Evolutionary conservation across 2,888 invertebrate species (phyloP).

Genomic region (Acanthosepion esculentum): DNA sequence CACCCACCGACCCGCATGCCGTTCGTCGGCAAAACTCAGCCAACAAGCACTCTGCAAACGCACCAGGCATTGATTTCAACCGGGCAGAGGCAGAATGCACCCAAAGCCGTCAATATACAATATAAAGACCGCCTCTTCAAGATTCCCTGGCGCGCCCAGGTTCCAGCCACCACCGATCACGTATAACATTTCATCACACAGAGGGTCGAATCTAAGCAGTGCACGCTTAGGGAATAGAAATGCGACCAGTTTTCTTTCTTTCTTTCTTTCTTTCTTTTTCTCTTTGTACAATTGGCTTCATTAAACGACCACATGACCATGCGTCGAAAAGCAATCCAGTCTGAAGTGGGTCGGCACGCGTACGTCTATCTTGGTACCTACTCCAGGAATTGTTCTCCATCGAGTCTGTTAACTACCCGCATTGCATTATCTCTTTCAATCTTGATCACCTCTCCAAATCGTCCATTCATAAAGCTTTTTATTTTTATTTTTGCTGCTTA

Average conservation of each 20-base stretch:
- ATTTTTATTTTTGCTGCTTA: background rate
- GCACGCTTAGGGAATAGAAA: background rate
- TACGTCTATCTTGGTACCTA: constrained; percentile 23
- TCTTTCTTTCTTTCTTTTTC: background rate
- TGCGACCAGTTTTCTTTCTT: background rate
- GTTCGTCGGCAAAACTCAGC: background rate
- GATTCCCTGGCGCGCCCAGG: background rate
- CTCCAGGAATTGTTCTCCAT: background rate
- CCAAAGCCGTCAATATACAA: constrained; percentile 4
- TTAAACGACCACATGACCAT: background rate
- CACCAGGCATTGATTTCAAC: background rate
- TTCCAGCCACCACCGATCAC: background rate
- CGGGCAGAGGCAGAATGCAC: background rate
- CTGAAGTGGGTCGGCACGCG: background rate
- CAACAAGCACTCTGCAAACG: background rate
- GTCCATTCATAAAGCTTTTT: background rate
- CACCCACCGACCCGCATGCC: no score
- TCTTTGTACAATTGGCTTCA: constrained; percentile 33
- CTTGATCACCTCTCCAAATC: constrained; percentile 8
- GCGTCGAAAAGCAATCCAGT: constrained; percentile 10
- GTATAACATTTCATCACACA: background rate
- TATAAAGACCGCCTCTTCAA: background rate
- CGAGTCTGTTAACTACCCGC: background rate
- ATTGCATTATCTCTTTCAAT: background rate
- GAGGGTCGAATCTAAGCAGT: background rate